Base-by-base conservation (phyloP, 2,888 invertebrate species). In the Agrotis segetum region DNA sequence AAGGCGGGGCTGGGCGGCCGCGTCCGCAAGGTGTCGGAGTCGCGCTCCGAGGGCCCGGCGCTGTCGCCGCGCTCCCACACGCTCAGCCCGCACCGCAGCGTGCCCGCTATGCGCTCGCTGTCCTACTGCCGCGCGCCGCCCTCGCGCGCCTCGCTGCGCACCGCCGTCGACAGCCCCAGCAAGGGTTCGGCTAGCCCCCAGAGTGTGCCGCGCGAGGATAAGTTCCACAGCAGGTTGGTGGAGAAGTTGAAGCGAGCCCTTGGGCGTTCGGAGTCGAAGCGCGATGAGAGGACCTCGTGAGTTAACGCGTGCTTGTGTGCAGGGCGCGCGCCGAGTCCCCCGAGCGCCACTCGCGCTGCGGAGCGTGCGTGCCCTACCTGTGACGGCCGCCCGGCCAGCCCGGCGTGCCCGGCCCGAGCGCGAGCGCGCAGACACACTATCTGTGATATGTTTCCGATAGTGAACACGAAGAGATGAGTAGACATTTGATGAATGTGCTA, bases 141-240 rank as follows among this genome's bases (percentile, higher is more conserved):
- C 90, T 97, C 88, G 95, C 97, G 88, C 91, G 97, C 87, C 94
- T 97, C 89, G 96, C 97, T 87, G 96, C 97, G 92, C 95, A 96
- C 86, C 68, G 96, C 97, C 83, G 93, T 97, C 79, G 97, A 97
- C 87, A 97, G 97, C 86, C 96, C 97, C 93, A 97, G 97, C 92
- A 97, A 97, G 94, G 97, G 97, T 87, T 97, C 97, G 88, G 97
- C 96, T 89, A 97, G 98, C 83, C 97, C 97, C 64, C 96, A 97
- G 94, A 88, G 95, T 78, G 96, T 94, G 83, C 97, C 97, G 74
- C 87, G 88, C 74, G 82, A 90, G 85, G 98, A 98, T 92, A 98
- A 98, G 95, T 98, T 98, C 93, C 98, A 98, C 96, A 97, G 97
- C 94, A 97, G 98, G 90, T 96, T 98, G 91, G 97, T 98, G 92